A percentile compares a stretch with the other conserved stretches of the same genome.
phyloP scores from a whole-genome alignment of 2,888 invertebrate genomes.

The Pollenia amentaria region DNA sequence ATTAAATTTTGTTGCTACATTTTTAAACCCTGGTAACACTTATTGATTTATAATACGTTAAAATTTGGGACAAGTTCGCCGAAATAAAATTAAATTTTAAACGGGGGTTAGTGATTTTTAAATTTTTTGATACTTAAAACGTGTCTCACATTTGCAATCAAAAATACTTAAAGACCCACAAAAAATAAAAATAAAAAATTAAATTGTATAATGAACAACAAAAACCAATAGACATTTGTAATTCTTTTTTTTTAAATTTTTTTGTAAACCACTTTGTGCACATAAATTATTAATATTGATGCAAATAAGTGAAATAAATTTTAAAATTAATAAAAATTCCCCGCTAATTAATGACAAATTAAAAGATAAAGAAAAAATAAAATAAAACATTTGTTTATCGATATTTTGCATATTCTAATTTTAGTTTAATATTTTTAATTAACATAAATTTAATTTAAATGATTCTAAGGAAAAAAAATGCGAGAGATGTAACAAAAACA shows the following conservation, averaged over 20 bases:
- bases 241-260: conserved; percentile 32
- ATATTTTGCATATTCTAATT: conserved; percentile 42
- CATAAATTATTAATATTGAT: conserved; percentile 9
- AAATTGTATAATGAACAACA: conserved; percentile 24
- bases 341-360: conserved; percentile 40
- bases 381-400: not conserved
- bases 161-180: conserved; percentile 41
- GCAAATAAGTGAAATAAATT: conserved; percentile 36
- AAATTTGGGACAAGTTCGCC: conserved; percentile 52
- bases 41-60: conserved; percentile 2
- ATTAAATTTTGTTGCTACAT: too few relatives aligned
- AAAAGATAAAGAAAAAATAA: not conserved
- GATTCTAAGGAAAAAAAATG: not conserved
- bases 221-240: conserved; percentile 44
- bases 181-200: conserved; percentile 44
- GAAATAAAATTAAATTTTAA: conserved; percentile 55
- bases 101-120: conserved; percentile 54
- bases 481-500: not conserved
- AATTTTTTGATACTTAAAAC: conserved; percentile 60
- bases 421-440: conserved; percentile 30
- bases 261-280: conserved; percentile 30
- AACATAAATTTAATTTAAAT: conserved; percentile 31
- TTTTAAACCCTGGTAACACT: conserved; percentile 36
- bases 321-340: conserved; percentile 50
- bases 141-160: conserved; percentile 67